Evolutionary conservation across 2,888 invertebrate genomes (phyloP).

Genomic region (Oscheius sp.): DNA sequence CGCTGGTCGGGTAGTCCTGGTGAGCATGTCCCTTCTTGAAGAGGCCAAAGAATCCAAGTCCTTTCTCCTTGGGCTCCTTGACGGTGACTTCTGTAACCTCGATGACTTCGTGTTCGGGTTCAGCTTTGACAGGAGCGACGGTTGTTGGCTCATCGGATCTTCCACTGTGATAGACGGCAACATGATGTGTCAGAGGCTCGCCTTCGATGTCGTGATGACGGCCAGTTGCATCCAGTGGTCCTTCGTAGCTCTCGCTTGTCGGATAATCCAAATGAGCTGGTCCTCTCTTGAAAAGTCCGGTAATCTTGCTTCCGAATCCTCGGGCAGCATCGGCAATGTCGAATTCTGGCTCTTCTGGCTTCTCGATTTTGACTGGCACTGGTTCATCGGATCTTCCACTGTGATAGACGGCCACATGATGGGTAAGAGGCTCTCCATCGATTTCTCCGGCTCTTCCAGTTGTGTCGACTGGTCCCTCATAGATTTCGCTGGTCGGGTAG

Average conservation of each 20-base stretch:
- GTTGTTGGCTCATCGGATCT: constrained; percentile 33
- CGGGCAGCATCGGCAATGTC: constrained; percentile 25
- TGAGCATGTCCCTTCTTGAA: constrained; percentile 54
- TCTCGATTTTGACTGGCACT: constrained; percentile 5
- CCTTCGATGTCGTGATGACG: constrained; percentile 38
- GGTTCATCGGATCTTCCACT: constrained; percentile 42
- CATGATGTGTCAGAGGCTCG: constrained; percentile 43
- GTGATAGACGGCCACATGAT: constrained; percentile 49
- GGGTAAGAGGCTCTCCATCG: constrained; percentile 40
- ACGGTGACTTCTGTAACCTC: no score
- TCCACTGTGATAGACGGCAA: constrained; percentile 46
- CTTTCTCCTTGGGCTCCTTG: no score
- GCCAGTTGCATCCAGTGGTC: constrained; percentile 39
- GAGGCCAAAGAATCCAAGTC: no score
- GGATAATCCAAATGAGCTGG: constrained; percentile 44
- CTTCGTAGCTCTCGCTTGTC: constrained; percentile 40
- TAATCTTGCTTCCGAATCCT: constrained; percentile 23
- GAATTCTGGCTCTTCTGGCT: constrained; percentile 27
- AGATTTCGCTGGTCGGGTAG: constrained; percentile 38
- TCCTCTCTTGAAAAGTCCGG: constrained; percentile 39
- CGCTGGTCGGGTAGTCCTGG: constrained; percentile 53
- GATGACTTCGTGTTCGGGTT: constrained; percentile 16
- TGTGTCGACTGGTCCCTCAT: constrained; percentile 44
- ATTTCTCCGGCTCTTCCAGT: constrained; percentile 33
- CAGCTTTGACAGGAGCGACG: not conserved